phyloP scores from a whole-genome alignment of 2,113 vertebrate species.

The Alces alces region DNA sequence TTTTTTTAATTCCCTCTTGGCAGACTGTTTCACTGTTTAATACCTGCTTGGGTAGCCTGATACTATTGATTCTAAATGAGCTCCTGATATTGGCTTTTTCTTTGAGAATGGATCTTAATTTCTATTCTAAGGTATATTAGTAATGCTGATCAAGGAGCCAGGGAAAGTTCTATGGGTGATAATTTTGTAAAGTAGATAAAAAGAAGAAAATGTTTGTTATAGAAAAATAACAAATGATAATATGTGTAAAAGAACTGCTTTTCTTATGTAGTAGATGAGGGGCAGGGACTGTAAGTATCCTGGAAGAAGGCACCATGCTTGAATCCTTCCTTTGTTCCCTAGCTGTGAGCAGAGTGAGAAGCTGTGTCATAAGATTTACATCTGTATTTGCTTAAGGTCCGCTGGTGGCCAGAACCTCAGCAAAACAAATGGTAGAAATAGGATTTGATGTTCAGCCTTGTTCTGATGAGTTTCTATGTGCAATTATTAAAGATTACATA shows the following conservation, averaged over 20 bases:
- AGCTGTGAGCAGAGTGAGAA: rapidly evolving
- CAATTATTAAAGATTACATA: background rate
- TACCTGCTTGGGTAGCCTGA: background rate
- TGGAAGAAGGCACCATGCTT: background rate
- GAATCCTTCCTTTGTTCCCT: background rate
- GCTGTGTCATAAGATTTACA: background rate
- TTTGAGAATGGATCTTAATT: background rate
- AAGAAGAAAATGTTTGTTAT: background rate
- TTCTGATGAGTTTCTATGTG: background rate
- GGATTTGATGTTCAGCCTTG: background rate
- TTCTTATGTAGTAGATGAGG: background rate
- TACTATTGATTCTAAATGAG: background rate
- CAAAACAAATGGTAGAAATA: background rate
- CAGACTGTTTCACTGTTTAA: background rate
- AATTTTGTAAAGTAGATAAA: background rate
- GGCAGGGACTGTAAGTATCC: rapidly evolving
- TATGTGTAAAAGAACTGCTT: background rate
- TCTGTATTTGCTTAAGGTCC: background rate
- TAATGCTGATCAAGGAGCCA: background rate
- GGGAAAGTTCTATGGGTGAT: background rate
- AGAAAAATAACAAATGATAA: background rate
- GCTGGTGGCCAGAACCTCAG: background rate
- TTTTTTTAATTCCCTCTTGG: conserved; percentile 13
- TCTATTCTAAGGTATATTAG: background rate
- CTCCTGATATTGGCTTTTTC: background rate